phyloP scores from a whole-genome alignment of 2,113 vertebrate species.

The Tetrao urogallus region DNA sequence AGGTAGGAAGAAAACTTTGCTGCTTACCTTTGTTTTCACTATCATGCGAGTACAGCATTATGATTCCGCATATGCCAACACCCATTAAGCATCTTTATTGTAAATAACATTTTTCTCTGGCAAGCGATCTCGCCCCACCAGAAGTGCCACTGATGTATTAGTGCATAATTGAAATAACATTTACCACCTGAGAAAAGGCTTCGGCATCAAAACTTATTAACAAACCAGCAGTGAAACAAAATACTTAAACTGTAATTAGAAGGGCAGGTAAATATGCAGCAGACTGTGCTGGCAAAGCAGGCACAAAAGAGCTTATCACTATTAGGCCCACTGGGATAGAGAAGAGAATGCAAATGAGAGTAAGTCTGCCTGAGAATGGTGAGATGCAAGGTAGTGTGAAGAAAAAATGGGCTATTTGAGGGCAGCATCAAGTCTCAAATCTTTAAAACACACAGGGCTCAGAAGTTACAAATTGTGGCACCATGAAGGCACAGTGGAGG shows the following conservation, averaged over 20 bases:
- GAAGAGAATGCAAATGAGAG: neutral
- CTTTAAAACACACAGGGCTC: neutral
- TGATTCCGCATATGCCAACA: neutral
- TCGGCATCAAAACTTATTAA: neutral
- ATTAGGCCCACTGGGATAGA: neutral
- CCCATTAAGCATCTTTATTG: conserved; percentile 12
- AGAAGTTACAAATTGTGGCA: neutral
- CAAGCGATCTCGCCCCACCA: neutral
- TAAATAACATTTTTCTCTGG: conserved; percentile 1
- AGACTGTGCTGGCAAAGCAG: neutral
- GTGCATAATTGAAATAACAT: neutral
- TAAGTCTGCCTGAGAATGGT: neutral
- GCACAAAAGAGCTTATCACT: neutral
- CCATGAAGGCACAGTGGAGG: neutral
- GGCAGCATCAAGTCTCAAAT: neutral
- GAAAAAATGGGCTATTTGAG: neutral
- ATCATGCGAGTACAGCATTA: neutral
- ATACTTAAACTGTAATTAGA: neutral
- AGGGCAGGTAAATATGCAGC: neutral
- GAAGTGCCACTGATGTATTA: neutral
- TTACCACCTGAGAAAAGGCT: neutral
- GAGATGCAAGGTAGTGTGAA: neutral
- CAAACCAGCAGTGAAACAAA: neutral
- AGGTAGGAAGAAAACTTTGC: neutral
- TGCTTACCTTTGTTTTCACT: neutral